Evolutionary conservation across 1,140 invertebrate species (phyloP).

Genomic region (Sitophilus oryzae): DNA sequence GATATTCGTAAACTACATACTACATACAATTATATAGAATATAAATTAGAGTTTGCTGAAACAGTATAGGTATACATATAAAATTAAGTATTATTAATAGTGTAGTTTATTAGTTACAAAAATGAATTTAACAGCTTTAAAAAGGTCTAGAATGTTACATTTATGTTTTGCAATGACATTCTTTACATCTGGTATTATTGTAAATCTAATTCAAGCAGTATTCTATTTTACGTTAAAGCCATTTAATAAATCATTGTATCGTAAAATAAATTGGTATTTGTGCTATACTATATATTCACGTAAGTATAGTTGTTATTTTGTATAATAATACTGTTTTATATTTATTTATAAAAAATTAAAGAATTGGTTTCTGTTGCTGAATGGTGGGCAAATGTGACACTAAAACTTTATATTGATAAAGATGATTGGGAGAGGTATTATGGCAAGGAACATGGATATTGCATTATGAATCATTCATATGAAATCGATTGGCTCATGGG

Average conservation of each 20-base stretch:
- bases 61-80: too few relatives aligned
- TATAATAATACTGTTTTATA: neutral
- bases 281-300: conserved; percentile 84
- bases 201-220: conserved; percentile 75
- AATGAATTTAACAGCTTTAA: conserved; percentile 42
- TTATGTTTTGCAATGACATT: conserved; percentile 83
- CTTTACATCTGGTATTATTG: conserved; percentile 79
- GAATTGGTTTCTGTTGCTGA: conserved; percentile 88
- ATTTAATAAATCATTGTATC: conserved; percentile 69
- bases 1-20: too few relatives aligned
- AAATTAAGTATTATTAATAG: too few relatives aligned
- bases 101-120: too few relatives aligned
- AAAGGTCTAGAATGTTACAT: conserved; percentile 61
- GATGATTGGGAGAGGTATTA: conserved; percentile 72
- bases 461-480: conserved; percentile 93
- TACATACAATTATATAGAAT: too few relatives aligned
- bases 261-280: conserved; percentile 88
- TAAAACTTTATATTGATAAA: conserved; percentile 71
- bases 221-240: conserved; percentile 70
- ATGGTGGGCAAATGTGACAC: conserved; percentile 82
- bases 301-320: conserved; percentile 56
- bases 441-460: conserved; percentile 82
- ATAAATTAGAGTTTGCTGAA: too few relatives aligned
- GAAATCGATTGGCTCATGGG: conserved; percentile 93
- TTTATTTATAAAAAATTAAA: conserved; percentile 42